Conservation (phyloP, 1,140 invertebrate genomes). For the Brachionus plicatilis region DNA sequence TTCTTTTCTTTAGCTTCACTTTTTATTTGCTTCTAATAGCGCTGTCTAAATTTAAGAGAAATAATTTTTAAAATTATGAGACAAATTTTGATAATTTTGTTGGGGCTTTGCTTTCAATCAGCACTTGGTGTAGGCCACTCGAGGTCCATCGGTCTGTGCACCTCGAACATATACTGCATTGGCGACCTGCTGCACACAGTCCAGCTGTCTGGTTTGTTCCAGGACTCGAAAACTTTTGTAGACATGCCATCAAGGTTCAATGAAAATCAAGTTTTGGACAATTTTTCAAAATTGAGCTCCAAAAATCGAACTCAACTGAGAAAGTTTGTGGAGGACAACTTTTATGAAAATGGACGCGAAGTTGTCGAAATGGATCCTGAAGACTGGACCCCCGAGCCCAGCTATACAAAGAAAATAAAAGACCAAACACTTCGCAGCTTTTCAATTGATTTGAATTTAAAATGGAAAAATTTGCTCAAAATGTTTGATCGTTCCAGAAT, state of each 20-base stretch:
- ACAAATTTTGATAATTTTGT: not conserved
- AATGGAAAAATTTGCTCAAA: conserved; percentile 33
- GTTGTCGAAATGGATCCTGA: not conserved
- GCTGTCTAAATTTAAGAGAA: not conserved
- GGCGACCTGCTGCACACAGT: conserved; percentile 24
- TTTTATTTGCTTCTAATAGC: not conserved
- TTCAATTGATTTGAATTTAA: not conserved
- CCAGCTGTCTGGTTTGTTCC: not conserved
- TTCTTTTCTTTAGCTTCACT: not conserved
- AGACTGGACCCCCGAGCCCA: conserved; percentile 12
- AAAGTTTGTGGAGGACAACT: conserved; percentile 13
- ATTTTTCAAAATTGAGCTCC: not conserved
- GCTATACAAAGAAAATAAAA: not conserved
- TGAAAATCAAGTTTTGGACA: not conserved
- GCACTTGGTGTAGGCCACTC: not conserved
- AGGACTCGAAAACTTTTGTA: conserved; percentile 39
- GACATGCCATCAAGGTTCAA: not conserved
- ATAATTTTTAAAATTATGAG: not conserved
- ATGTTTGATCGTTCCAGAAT: not conserved
- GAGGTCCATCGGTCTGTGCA: not conserved
- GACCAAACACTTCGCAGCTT: not conserved
- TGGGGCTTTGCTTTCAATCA: not conserved
- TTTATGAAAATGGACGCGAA: not conserved
- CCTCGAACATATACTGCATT: not conserved
- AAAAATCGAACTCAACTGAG: not conserved